Base-by-base conservation (phyloP, 2,797 vertebrate genomes). In the Accipiter superciliosus region DNA sequence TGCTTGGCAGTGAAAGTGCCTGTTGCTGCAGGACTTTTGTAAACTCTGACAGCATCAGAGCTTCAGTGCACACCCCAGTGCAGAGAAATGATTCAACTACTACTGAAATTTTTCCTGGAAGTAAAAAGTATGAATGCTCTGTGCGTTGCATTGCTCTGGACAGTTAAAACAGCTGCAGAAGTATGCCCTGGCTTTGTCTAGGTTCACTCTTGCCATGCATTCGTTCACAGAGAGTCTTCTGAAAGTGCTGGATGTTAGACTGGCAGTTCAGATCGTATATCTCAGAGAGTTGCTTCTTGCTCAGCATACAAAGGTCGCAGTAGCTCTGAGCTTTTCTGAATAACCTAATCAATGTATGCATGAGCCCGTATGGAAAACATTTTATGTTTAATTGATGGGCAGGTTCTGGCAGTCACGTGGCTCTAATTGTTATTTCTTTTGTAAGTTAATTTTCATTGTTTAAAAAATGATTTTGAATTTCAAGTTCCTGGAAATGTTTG, bases 1-100 rank as follows among this genome's bases (percentile, higher is more conserved):
- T 83, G 42, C 63, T 78, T 59, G 78, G 78, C 0, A 2, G 62
- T 28, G 55, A 15, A 84, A 44, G 47, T 15, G 22, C 18, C 87
- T 77, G 74, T 84, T 94, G 62, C 50, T 90, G 71, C 63, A 87
- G 69, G 79, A 71, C n/a, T 80, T 93, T 8, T 61, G 29, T 66
- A 82, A 89, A 82, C 50, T 44, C 55, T 37, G 57, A 20, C 45
- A 33, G 35, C 26, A 17, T 40, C 35, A 58, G 62, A 63, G 67
- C 62, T 70, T 39, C 45, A 10, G 5, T 16, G 39, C 1, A 0
- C 15, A 17, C 29, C 47, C 42, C 31, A 52, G 53, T 6, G 19
- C 53, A 78, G 81, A 24, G 22, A 74, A 65, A 82, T 26, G 14
- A 26, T 29, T 67, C 18, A 5, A 10, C 29, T 90, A 5, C 33